phyloP scores from a whole-genome alignment of 2,113 vertebrate species.

The Dermatemys mawii region DNA sequence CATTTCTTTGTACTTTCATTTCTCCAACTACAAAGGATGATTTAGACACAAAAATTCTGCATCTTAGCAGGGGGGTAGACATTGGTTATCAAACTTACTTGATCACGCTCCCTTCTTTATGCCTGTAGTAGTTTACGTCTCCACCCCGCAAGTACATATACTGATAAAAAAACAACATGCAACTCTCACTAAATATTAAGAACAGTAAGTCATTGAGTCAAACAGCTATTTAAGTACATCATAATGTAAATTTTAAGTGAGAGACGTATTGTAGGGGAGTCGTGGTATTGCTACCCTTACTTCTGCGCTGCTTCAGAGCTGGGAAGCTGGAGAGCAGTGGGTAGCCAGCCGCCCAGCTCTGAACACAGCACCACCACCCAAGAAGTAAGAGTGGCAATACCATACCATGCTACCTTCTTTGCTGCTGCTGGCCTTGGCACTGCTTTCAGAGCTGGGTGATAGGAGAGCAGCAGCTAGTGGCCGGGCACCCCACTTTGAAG shows the following conservation, averaged over 20 bases:
- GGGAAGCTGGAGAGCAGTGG: not conserved
- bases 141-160: not conserved
- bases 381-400: not conserved
- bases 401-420: not conserved
- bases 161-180: not conserved
- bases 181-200: not conserved
- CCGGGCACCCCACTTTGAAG: not conserved
- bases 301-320: not conserved
- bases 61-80: not conserved
- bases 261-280: not conserved
- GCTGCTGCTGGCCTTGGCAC: not conserved
- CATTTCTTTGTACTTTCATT: conserved; percentile 1
- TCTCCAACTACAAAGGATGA: not conserved
- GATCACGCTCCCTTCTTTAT: not conserved
- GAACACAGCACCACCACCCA: not conserved
- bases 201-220: not conserved
- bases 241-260: not conserved
- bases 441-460: not conserved
- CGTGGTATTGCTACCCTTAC: not conserved
- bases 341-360: not conserved
- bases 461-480: not conserved
- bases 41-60: not conserved
- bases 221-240: not conserved
- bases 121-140: not conserved
- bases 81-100: not conserved